A percentile compares a stretch with the other conserved stretches of the same genome.
Evolutionary conservation across 2,113 vertebrate species (phyloP).

Genomic region (Oenanthe oenanthe): DNA sequence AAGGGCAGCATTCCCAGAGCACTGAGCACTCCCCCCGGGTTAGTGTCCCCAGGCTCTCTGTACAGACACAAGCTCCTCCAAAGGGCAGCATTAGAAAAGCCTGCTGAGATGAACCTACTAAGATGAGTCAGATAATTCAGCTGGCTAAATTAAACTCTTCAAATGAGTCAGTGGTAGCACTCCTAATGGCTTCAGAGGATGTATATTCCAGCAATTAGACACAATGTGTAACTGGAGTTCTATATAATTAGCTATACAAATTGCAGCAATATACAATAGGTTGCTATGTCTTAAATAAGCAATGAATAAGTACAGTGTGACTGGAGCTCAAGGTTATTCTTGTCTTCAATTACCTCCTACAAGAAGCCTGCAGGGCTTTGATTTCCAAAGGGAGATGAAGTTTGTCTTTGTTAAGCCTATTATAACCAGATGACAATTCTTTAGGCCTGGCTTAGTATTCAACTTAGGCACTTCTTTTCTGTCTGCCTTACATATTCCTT

Average conservation of each 20-base stretch:
- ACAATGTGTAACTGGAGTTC: slow-evolving; percentile 50
- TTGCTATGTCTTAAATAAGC: slow-evolving; percentile 55
- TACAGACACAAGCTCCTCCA: neutral
- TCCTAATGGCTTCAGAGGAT: slow-evolving; percentile 54
- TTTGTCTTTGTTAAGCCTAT: slow-evolving; percentile 24
- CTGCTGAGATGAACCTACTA: slow-evolving; percentile 33
- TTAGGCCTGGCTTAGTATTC: neutral
- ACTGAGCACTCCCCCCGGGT: neutral
- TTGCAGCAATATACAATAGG: slow-evolving; percentile 56
- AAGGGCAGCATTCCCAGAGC: neutral
- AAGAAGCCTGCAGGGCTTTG: slow-evolving; percentile 40
- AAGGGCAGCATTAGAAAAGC: slow-evolving; percentile 24
- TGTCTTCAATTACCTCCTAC: slow-evolving; percentile 39
- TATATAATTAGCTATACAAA: slow-evolving; percentile 64
- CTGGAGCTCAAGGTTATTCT: slow-evolving; percentile 61
- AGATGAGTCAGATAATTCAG: slow-evolving; percentile 56
- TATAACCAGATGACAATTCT: slow-evolving; percentile 14
- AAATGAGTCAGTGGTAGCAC: slow-evolving; percentile 55
- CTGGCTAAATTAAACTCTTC: slow-evolving; percentile 52
- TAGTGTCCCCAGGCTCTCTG: neutral
- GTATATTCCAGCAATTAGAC: slow-evolving; percentile 57
- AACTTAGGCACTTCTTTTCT: neutral
- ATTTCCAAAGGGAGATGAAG: slow-evolving; percentile 37
- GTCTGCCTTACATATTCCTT: neutral
- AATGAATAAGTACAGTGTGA: slow-evolving; percentile 43